These are phyloP conservation scores for Musca domestica DNA, from an alignment of 1,140 invertebrate genomes.

Conservation along the genomic window DNA sequence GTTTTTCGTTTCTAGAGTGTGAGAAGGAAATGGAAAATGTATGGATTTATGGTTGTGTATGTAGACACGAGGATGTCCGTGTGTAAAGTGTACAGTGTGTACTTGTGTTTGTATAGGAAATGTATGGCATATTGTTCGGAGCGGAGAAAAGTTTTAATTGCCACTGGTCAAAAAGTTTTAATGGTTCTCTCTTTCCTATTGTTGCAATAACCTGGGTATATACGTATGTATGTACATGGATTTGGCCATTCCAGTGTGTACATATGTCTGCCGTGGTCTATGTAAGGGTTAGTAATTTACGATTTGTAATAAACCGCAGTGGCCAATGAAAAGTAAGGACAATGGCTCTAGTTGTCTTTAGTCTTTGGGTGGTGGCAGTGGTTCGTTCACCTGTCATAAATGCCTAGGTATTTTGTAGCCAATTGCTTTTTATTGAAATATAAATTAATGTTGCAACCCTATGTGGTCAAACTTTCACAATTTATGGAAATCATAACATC, in stretches of 20 bases:
- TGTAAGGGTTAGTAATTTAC: background rate
- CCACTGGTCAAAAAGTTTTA: conserved; percentile 43
- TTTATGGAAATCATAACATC: too few species aligned
- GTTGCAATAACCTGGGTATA: background rate
- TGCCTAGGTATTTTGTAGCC: too few species aligned
- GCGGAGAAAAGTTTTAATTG: conserved; percentile 35
- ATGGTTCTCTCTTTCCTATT: conserved; percentile 19
- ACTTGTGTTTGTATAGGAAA: conserved; percentile 43
- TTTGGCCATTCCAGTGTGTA: background rate
- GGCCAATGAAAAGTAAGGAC: conserved; percentile 21
- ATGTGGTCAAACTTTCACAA: too few species aligned
- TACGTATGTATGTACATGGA: background rate
- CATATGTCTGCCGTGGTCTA: background rate
- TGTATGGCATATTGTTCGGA: conserved; percentile 30
- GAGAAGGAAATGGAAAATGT: too few species aligned
- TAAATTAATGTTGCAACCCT: too few species aligned
- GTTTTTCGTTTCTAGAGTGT: too few species aligned
- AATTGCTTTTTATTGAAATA: too few species aligned
- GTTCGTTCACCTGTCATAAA: too few species aligned
- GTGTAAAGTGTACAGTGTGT: conserved; percentile 26
- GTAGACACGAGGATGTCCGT: too few species aligned
- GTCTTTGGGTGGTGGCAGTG: too few species aligned
- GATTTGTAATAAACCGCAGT: conserved; percentile 5
- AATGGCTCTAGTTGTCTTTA: background rate
- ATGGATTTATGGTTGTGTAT: too few species aligned